Percentiles rank a stretch among this genome's conserved stretches.
phyloP scores from a whole-genome alignment of 2,888 invertebrate genomes.

The Tridacna gigas region DNA sequence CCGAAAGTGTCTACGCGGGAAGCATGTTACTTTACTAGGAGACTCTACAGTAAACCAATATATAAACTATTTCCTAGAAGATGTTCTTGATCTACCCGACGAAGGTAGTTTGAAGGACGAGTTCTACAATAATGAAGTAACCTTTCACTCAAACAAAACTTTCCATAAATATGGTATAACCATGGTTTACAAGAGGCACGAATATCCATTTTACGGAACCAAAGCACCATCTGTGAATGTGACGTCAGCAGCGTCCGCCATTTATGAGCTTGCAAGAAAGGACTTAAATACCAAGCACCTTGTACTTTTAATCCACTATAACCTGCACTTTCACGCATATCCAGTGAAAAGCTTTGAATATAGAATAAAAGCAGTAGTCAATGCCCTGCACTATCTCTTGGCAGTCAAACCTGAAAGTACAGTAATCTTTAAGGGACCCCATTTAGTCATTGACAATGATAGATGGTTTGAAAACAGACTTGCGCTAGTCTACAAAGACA shows the following conservation, averaged over 20 bases:
- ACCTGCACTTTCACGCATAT: conserved; percentile 45
- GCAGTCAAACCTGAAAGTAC: conserved; percentile 37
- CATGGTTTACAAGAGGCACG: conserved; percentile 41
- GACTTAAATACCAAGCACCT: conserved; percentile 13
- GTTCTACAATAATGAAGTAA: background rate
- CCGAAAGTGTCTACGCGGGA: conserved; percentile 40
- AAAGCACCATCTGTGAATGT: conserved; percentile 34
- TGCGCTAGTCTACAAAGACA: conserved; percentile 29
- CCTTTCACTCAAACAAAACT: conserved; percentile 21
- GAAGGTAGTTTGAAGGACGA: conserved; percentile 9
- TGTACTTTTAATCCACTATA: conserved; percentile 40
- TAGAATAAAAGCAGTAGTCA: conserved; percentile 3
- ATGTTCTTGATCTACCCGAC: conserved; percentile 17
- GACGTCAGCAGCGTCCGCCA: conserved; percentile 19
- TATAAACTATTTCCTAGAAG: conserved; percentile 30
- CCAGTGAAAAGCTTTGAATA: conserved; percentile 25
- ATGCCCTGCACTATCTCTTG: conserved; percentile 17
- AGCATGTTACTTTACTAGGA: conserved; percentile 39
- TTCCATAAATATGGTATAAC: conserved; percentile 32
- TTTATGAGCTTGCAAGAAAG: conserved; percentile 3
- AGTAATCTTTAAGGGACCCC: conserved; percentile 51
- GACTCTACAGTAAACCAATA: conserved; percentile 53
- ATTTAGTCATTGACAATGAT: conserved; percentile 29
- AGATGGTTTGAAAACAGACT: conserved; percentile 48
- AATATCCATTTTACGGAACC: conserved; percentile 50